Evolutionary conservation across 1,140 invertebrate genomes (phyloP).

Genomic region (Tetramorium alpestre): DNA sequence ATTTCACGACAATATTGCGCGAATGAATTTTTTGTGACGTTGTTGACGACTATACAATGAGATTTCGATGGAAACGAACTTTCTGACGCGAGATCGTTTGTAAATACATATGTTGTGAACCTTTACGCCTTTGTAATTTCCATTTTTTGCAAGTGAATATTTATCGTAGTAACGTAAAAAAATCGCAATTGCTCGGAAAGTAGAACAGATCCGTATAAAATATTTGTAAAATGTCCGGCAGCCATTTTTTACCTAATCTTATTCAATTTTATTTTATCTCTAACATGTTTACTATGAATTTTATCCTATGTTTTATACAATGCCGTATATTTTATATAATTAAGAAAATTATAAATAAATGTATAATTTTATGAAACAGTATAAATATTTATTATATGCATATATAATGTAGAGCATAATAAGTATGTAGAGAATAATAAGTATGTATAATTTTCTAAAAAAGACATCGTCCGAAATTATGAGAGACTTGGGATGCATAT

Average conservation of each 20-base stretch:
- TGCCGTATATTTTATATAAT: background rate
- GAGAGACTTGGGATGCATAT: background rate
- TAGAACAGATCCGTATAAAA: background rate
- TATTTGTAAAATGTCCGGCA: background rate
- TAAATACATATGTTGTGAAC: background rate
- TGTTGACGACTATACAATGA: slow-evolving; percentile 32
- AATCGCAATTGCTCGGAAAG: slow-evolving; percentile 6
- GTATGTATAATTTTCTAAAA: background rate
- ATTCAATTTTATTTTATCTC: background rate
- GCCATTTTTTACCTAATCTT: background rate
- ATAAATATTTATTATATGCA: background rate
- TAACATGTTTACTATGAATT: background rate
- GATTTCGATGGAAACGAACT: slow-evolving; percentile 35
- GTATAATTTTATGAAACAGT: background rate
- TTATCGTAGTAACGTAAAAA: slow-evolving; percentile 6
- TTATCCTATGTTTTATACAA: background rate
- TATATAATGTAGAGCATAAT: background rate
- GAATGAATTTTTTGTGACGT: slow-evolving; percentile 37
- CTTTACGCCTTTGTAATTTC: background rate
- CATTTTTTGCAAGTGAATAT: slow-evolving; percentile 29
- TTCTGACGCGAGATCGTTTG: slow-evolving; percentile 21
- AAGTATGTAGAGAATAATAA: background rate
- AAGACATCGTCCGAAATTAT: background rate
- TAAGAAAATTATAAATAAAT: background rate
- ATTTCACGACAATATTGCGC: slow-evolving; percentile 19